Evolutionary conservation across 2,113 vertebrate species (phyloP), one percentile per base, ranked within the genome.

Genomic region (Phalacrocorax pelagicus): DNA sequence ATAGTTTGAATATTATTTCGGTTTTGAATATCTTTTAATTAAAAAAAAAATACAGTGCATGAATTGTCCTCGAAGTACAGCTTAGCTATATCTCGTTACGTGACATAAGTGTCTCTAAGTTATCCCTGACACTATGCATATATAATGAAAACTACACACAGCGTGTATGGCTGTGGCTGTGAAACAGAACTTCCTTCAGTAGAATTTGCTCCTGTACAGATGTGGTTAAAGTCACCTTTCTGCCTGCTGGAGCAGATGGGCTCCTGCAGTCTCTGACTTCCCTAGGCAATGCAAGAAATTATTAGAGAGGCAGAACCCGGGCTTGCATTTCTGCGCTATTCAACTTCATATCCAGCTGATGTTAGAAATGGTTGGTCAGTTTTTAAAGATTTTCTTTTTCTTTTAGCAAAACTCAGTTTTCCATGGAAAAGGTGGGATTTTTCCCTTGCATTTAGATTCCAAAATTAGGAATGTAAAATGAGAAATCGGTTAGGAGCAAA

Each of bases 11-110:
- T 57, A 27, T 55, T 59, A 14, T 69, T 65, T 75, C 12, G 24
- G n/a, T 59, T 89, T 15, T 70, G 6, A 82, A 44, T 49, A 19
- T 20, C 3, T 82, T 81, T 67, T 69, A 5, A 21, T 75, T 79
- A 16, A 1, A 30, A 72, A n/a, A n/a, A 47, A n/a, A 26, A 11
- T 11, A 1, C 18, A 18, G 30, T 2, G 8, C 0, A 0, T 2
- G 57, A 55, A 5, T 75, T 11, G 9, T n/a, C 40, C n/a, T 75
- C 12, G 30, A 24, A 42, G n/a, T 6, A 14, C 44, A 91, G 46
- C 34, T 36, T 75, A 34, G 7, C 55, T 26, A 24, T 0, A 0
- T 51, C 49, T 59, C 2, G 1, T 72, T 38, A 10, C n/a, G 29
- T 61, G 57, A 34, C 17, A 0, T 27, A 30, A 26, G 29, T 51